Evolutionary conservation across 2,113 vertebrate species (phyloP).

Genomic region (Gila orcuttii): DNA sequence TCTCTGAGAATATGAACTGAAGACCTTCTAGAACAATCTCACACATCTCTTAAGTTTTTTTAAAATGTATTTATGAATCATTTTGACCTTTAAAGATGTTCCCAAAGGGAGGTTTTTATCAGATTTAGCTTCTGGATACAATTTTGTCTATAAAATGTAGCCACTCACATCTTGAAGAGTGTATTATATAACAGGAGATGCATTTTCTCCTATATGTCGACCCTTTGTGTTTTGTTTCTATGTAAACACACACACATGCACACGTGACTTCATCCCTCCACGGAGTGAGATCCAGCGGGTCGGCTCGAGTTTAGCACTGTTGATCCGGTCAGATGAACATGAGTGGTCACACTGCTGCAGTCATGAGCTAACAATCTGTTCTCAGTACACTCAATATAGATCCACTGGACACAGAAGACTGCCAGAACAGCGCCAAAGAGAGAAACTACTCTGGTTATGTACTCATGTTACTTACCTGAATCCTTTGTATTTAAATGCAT

Average conservation of each 20-base stretch:
- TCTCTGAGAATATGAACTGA: constrained; percentile 13
- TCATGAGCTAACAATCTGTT: constrained; percentile 15
- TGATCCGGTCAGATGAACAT: constrained; percentile 9
- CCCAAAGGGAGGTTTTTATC: constrained; percentile 2
- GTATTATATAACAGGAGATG: background rate
- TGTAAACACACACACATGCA: background rate
- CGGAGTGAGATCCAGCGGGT: background rate
- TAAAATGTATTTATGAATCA: background rate
- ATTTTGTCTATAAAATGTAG: background rate
- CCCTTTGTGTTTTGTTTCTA: background rate
- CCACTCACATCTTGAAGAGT: background rate
- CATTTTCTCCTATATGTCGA: background rate
- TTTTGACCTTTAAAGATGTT: background rate
- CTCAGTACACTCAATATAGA: constrained; percentile 5
- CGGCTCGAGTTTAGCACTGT: background rate
- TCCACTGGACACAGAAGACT: background rate
- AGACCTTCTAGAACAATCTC: constrained; percentile 29
- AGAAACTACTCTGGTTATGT: background rate
- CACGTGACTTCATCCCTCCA: background rate
- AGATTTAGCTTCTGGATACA: background rate
- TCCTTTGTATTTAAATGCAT: background rate
- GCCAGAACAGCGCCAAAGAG: background rate
- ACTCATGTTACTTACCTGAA: background rate
- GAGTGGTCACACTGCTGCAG: background rate
- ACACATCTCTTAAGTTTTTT: background rate